phyloP scores from a whole-genome alignment of 2,888 invertebrate species.

The Monopis laevigella region DNA sequence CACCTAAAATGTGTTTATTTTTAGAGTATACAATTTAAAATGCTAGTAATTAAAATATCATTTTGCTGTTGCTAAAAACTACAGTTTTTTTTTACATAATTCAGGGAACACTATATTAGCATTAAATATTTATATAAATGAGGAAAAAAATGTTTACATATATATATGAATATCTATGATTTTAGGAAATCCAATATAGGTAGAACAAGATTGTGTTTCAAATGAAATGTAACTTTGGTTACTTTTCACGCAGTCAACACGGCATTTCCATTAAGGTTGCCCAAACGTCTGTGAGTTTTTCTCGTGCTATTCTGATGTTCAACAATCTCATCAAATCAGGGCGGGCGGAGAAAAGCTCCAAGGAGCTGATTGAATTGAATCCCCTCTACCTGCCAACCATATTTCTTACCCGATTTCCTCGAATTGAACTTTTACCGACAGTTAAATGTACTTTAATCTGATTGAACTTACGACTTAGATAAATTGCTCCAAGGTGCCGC shows the following conservation, averaged over 20 bases:
- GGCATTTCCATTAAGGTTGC: conserved; percentile 41
- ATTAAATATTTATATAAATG: no score
- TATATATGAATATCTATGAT: no score
- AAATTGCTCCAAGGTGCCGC: conserved; percentile 29
- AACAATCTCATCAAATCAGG: conserved; percentile 64
- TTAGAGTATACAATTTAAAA: no score
- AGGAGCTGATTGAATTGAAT: conserved; percentile 63
- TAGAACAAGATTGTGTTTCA: conserved; percentile 11
- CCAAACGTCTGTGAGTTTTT: conserved; percentile 35
- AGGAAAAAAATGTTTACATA: no score
- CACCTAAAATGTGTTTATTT: no score
- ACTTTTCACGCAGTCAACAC: conserved; percentile 26
- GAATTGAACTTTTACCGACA: conserved; percentile 59
- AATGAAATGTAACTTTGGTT: no score
- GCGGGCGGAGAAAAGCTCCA: conserved; percentile 37
- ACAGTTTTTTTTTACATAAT: no score
- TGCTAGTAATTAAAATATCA: no score
- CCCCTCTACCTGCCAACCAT: conserved; percentile 46
- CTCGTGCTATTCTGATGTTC: conserved; percentile 47
- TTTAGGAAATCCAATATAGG: no score
- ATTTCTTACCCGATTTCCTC: conserved; percentile 57
- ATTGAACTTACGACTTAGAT: conserved; percentile 57
- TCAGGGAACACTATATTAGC: no score
- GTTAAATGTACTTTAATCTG: conserved; percentile 65
- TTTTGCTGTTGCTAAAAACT: no score